These are phyloP conservation scores for Triplophysa dalaica DNA, from an alignment of 2,113 vertebrate genomes.

Conservation along the genomic window DNA sequence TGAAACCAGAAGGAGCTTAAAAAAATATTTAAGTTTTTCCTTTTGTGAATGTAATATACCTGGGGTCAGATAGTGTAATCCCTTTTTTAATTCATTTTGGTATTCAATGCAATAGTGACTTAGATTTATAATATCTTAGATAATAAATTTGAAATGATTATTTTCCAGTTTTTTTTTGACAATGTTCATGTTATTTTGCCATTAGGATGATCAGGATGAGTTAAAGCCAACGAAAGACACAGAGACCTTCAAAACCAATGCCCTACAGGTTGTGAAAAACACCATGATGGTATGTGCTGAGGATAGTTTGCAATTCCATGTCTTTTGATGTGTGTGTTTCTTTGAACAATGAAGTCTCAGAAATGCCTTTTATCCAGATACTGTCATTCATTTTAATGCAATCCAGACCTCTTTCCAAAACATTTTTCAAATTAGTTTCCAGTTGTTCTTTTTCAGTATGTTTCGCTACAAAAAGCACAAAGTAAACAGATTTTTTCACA, in stretches of 20 bases:
- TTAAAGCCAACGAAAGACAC: conserved; percentile 45
- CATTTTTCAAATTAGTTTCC: background rate
- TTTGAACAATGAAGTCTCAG: background rate
- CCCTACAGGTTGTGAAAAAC: conserved; percentile 64
- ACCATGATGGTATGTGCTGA: conserved; percentile 73
- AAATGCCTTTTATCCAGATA: background rate
- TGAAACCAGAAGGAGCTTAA: background rate
- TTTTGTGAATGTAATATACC: background rate
- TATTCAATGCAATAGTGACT: background rate
- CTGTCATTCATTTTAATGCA: background rate
- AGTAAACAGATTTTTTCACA: too few relatives aligned
- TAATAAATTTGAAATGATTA: background rate
- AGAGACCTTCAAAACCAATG: conserved; percentile 60
- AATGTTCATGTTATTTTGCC: conserved; percentile 25
- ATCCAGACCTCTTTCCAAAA: background rate
- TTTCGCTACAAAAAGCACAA: background rate
- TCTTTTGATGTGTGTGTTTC: background rate
- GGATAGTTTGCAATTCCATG: background rate
- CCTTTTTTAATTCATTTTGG: background rate
- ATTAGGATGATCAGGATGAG: conserved; percentile 55
- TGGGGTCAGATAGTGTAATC: background rate
- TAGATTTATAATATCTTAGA: too few relatives aligned
- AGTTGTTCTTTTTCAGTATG: background rate
- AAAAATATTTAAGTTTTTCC: background rate
- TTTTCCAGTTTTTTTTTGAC: background rate